Evolutionary conservation across 1,140 invertebrate species (phyloP), one percentile per base, ranked within the genome.

Genomic region (Geopemphigus sp.): DNA sequence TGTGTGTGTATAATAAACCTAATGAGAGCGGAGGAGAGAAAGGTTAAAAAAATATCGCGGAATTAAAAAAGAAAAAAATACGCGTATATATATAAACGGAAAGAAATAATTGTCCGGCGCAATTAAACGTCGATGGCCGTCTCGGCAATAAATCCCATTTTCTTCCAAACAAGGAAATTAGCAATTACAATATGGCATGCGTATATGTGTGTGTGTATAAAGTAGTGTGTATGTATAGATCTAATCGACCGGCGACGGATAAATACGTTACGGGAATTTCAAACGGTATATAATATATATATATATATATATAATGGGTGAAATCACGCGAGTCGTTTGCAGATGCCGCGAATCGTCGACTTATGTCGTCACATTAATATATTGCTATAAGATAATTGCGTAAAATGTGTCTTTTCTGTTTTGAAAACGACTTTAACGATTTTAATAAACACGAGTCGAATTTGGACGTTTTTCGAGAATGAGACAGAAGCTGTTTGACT

Each of bases 131-230:
- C 32, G 10, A 54, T 57, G 10, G 5, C 24, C 11, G 50, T 73
- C 70, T 73, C 50, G 29, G 54, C 54, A 39, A 73, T 73, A 73
- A 73, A 57, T 73, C 53, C 53, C 26, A 73, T 73, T 73, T 76
- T 57, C 56, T 76, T 29, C 54, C 32, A 39, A 59, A 76, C 56
- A 76, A 76, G 73, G 73, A 76, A 76, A 39, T 57, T 76, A 76
- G 53, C 56, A 39, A 57, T 76, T 76, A 76, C 29, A 76, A 45
- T 45, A 26, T 76, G 6, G 53, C 68, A 56, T 39, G 32, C 8
- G 17, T 70, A 61, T 8, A 29, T 73, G 56, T 56, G 32, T 39
- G 8, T 39, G 32, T 4, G 32, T 26, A 47, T 68, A 68, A 24
- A 24, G 0, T 22, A 10, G n/a, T 8, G n/a, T 57, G n/a, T 12